Percentiles rank a stretch among this genome's conserved stretches.
These are phyloP conservation scores for Andrena hattorfiana DNA, from an alignment of 2,888 invertebrate genomes.

Conservation along the genomic window DNA sequence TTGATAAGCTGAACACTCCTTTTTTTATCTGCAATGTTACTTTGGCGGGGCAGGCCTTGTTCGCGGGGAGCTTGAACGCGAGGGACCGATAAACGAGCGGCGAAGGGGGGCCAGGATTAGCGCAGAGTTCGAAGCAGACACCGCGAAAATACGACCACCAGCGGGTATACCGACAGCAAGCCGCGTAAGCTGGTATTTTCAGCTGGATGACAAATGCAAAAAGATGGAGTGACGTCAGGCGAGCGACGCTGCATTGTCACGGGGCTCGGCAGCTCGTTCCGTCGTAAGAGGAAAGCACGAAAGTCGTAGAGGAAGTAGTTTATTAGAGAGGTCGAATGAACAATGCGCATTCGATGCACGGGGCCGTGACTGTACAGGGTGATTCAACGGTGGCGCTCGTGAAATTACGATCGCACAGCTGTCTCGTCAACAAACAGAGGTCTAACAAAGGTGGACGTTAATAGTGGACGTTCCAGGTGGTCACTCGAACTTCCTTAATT, in stretches of 20 bases:
- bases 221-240: constrained; percentile 54
- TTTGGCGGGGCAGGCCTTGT: background rate
- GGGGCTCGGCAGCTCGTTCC: constrained; percentile 42
- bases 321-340: constrained; percentile 35
- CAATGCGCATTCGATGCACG: constrained; percentile 31
- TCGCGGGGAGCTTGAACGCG: background rate
- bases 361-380: background rate
- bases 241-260: constrained; percentile 51
- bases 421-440: too few relatives aligned
- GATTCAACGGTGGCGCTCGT: too few relatives aligned
- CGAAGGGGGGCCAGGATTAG: background rate
- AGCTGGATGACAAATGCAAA: constrained; percentile 54
- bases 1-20: background rate
- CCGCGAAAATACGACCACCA: constrained; percentile 17
- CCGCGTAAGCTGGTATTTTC: constrained; percentile 56
- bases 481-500: too few relatives aligned
- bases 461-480: too few relatives aligned
- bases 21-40: too few relatives aligned
- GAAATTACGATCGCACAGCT: too few relatives aligned
- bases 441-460: too few relatives aligned
- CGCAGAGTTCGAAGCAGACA: constrained; percentile 3
- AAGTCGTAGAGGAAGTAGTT: constrained; percentile 57
- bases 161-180: background rate
- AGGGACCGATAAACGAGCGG: background rate
- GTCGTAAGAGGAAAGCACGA: constrained; percentile 55